These are phyloP conservation scores for Porphyrio hochstetteri DNA, from an alignment of 2,113 vertebrate genomes.

Conservation along the genomic window DNA sequence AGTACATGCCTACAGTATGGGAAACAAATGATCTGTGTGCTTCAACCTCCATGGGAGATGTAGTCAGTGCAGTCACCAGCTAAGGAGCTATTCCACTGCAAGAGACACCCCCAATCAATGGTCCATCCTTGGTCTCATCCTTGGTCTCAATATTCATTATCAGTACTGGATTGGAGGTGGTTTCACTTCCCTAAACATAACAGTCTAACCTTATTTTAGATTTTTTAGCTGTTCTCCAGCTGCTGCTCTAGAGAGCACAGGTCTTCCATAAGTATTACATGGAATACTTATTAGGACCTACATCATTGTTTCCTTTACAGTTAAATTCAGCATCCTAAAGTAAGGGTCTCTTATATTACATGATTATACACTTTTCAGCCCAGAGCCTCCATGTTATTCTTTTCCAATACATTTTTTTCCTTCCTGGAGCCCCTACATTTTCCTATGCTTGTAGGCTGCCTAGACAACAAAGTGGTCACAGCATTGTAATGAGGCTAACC, in stretches of 20 bases:
- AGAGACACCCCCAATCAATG: neutral
- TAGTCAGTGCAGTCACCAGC: neutral
- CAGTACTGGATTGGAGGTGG: neutral
- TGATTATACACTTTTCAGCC: neutral
- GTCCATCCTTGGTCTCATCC: no score
- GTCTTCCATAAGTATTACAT: neutral
- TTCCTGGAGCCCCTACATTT: neutral
- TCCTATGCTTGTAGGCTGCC: neutral
- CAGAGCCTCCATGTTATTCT: neutral
- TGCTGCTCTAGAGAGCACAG: neutral
- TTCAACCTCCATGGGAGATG: neutral
- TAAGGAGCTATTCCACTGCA: neutral
- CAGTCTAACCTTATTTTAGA: neutral
- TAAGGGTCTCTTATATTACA: neutral
- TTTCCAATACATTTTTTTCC: neutral
- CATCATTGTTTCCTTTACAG: neutral
- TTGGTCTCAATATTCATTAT: neutral
- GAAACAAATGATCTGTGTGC: neutral
- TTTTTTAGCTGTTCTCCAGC: neutral
- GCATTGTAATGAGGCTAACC: neutral
- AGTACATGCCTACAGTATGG: rapidly evolving
- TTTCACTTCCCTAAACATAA: neutral
- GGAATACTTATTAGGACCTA: neutral
- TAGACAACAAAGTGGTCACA: neutral
- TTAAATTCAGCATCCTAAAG: neutral